Percentiles rank a stretch among this genome's conserved stretches.
phyloP scores from a whole-genome alignment of 2,113 vertebrate species.

The Rissa tridactyla region DNA sequence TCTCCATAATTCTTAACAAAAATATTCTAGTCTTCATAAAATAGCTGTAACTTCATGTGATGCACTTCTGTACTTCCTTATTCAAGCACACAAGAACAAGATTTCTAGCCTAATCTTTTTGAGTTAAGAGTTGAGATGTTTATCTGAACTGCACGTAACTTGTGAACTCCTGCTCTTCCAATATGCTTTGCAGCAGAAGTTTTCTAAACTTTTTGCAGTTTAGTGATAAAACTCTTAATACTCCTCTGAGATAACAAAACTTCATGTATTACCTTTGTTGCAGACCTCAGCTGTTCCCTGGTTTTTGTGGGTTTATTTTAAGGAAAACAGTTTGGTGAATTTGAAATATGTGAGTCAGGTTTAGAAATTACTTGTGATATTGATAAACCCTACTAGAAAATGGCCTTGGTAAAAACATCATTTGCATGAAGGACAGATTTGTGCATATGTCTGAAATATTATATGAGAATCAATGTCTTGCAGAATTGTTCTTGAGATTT shows the following conservation, averaged over 20 bases:
- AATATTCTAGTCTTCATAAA: not conserved
- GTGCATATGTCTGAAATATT: not conserved
- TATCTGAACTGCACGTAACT: not conserved
- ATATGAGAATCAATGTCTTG: not conserved
- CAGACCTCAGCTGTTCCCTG: not conserved
- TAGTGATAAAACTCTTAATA: not conserved
- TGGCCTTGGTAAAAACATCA: not conserved
- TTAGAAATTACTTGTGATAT: not conserved
- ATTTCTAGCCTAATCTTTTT: not conserved
- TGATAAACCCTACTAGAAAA: not conserved
- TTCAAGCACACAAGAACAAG: not conserved
- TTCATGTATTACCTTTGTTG: not conserved
- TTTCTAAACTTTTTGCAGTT: not conserved
- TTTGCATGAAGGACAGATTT: not conserved
- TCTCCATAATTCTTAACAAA: not conserved
- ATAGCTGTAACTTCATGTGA: not conserved
- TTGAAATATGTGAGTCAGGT: not conserved
- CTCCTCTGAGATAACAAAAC: not conserved
- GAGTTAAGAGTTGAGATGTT: not conserved
- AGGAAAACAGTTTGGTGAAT: not conserved
- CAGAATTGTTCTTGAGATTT: not conserved
- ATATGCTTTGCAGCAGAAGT: not conserved
- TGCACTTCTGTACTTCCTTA: not conserved
- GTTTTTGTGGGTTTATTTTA: not conserved
- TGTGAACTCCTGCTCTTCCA: not conserved